Conservation (phyloP, 2,797 vertebrate genomes). For the Poecile montanus region DNA sequence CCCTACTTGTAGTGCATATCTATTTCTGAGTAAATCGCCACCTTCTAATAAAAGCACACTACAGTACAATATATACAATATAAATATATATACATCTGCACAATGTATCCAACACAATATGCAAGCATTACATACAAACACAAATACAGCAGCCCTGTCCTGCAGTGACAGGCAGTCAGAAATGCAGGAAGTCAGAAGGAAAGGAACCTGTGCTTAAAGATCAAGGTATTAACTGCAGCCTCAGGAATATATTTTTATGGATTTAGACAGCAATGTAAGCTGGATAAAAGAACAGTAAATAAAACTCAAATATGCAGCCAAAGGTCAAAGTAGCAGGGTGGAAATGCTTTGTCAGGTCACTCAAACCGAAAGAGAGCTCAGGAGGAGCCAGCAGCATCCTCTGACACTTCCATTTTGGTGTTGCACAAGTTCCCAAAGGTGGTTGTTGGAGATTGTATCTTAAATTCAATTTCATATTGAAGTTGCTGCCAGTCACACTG, state of each 20-base stretch:
- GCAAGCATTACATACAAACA: too few species aligned
- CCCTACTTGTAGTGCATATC: not conserved
- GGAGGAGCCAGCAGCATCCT: not conserved
- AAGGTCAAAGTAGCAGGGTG: not conserved
- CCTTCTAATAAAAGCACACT: not conserved
- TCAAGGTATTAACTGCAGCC: not conserved
- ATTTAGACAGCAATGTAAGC: not conserved
- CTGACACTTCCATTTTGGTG: not conserved
- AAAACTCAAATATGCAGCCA: not conserved
- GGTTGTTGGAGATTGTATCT: not conserved
- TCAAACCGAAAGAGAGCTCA: not conserved
- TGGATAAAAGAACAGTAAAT: not conserved
- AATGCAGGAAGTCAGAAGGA: not conserved
- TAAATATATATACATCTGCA: too few species aligned
- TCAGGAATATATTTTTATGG: not conserved
- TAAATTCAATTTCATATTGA: not conserved
- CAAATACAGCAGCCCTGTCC: too few species aligned
- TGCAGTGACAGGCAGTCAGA: not conserved
- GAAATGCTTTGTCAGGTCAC: not conserved
- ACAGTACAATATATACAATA: too few species aligned
- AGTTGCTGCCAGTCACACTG: not conserved
- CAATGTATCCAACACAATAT: too few species aligned
- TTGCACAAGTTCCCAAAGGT: not conserved
- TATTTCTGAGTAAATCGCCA: not conserved
- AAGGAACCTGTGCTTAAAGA: not conserved